Evolutionary conservation across 2,113 vertebrate species (phyloP).

Genomic region (Hiodon tergisus): DNA sequence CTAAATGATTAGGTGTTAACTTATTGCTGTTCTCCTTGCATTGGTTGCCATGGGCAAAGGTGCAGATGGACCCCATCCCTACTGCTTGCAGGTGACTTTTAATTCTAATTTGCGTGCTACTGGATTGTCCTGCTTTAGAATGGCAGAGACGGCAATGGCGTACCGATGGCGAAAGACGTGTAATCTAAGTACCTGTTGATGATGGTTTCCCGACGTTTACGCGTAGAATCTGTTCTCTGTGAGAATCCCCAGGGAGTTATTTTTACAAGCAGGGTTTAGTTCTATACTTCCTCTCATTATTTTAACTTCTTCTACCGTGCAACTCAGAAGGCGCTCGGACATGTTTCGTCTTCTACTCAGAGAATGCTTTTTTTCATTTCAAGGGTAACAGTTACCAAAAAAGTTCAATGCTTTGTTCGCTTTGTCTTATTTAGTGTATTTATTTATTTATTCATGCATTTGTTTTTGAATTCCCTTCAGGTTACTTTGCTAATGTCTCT

Average conservation of each 20-base stretch:
- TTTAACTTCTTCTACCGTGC: background rate
- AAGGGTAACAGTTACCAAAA: too few species aligned
- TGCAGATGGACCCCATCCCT: background rate
- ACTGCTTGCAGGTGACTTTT: too few species aligned
- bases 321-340: background rate
- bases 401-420: too few species aligned
- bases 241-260: background rate
- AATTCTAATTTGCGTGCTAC: background rate
- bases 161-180: slow-evolving; percentile 7
- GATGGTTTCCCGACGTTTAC: slow-evolving; percentile 14
- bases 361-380: too few species aligned
- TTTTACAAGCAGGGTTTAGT: background rate
- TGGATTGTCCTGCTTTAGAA: background rate
- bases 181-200: slow-evolving; percentile 35
- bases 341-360: background rate
- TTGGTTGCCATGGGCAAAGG: background rate
- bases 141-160: background rate
- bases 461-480: too few species aligned
- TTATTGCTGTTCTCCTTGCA: too few species aligned
- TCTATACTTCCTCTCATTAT: slow-evolving; percentile 6
- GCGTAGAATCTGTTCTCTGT: background rate
- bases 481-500: too few species aligned
- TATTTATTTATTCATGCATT: too few species aligned
- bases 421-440: too few species aligned
- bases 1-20: too few species aligned